phyloP scores from a whole-genome alignment of 2,797 vertebrate species.

The Melanotaenia nigrans region DNA sequence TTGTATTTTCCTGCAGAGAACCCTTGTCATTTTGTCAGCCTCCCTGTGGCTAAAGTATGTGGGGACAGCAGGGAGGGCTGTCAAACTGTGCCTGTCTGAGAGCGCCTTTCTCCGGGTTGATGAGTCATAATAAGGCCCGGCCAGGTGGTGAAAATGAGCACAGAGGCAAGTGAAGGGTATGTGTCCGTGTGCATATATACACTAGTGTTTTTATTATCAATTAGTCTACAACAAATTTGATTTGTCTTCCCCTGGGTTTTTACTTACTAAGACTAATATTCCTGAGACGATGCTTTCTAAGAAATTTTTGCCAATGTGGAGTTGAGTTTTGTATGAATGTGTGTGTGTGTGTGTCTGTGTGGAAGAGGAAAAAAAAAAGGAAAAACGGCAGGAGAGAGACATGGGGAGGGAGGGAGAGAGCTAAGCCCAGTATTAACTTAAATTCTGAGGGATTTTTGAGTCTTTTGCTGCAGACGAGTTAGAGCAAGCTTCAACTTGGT shows the following conservation, averaged over 20 bases:
- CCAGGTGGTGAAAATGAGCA: conserved; percentile 64
- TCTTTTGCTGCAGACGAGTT: conserved; percentile 50
- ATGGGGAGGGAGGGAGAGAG: conserved; percentile 1
- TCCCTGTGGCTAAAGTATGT: conserved; percentile 65
- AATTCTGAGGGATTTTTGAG: conserved; percentile 43
- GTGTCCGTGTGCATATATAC: background rate
- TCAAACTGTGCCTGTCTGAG: conserved; percentile 66
- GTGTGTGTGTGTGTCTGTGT: background rate
- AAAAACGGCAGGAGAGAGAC: conserved; percentile 4
- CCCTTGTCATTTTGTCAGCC: conserved; percentile 73
- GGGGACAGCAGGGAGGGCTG: conserved; percentile 66
- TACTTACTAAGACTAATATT: conserved; percentile 2
- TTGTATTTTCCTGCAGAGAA: conserved; percentile 55
- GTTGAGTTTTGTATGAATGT: conserved; percentile 3
- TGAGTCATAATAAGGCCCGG: conserved; percentile 70
- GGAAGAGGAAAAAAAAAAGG: conserved; percentile 8
- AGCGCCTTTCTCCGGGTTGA: conserved; percentile 64
- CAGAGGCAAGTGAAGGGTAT: conserved; percentile 10
- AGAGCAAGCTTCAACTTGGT: conserved; percentile 42
- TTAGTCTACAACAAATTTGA: conserved; percentile 15
- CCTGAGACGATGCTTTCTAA: conserved; percentile 2
- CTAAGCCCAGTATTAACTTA: conserved; percentile 44
- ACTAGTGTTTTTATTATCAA: conserved; percentile 1
- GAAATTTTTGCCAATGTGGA: conserved; percentile 1
- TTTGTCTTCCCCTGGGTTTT: conserved; percentile 14